Evolutionary conservation across 2,888 invertebrate genomes (phyloP), one percentile per base, ranked within the genome.

Genomic region (Melangyna quadrimaculata): DNA sequence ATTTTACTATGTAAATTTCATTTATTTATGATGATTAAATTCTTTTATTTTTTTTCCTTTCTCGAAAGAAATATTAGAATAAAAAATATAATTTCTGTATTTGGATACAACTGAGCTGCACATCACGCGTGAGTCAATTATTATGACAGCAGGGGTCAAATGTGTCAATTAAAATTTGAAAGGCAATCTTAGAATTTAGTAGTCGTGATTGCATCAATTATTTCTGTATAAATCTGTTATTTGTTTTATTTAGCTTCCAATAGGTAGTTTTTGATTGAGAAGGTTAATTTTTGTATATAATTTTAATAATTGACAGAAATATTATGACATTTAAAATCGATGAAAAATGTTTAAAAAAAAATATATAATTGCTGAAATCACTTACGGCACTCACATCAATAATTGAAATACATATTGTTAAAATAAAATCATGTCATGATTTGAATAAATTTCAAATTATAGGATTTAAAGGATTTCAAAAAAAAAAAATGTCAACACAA

Each of bases 121-220:
- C n/a, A n/a, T n/a, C 29, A 61, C 73, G 65, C 77, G 57, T 65
- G 69, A 73, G 27, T 57, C 12, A 59, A 40, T 63, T 70, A 40
- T 63, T 70, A 74, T 55, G 70, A 71, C 78, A 55, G 48, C 59
- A 27, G 65, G 73, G 78, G 78, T 83, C 83, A 78, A 37, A 74
- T 73, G 73, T 83, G 83, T 74, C 73, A 78, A 63, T 78, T 83
- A 70, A 70, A 63, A 74, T 78, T 59, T 73, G 43, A 83, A 83
- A 74, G 45, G 74, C 63, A 55, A 51, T 78, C 74, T 65, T 24
- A 63, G 57, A 71, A 72, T 77, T 22, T 53, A 17, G n/a, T 29
- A 67, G 67, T 77, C 67, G 77, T 82, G 67, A 77, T 77, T 77
- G 59, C 67, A 59, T 32, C 40, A 27, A 40, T 59, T 43, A 55